phyloP scores from a whole-genome alignment of 2,797 vertebrate species.

The Podarcis siculus region DNA sequence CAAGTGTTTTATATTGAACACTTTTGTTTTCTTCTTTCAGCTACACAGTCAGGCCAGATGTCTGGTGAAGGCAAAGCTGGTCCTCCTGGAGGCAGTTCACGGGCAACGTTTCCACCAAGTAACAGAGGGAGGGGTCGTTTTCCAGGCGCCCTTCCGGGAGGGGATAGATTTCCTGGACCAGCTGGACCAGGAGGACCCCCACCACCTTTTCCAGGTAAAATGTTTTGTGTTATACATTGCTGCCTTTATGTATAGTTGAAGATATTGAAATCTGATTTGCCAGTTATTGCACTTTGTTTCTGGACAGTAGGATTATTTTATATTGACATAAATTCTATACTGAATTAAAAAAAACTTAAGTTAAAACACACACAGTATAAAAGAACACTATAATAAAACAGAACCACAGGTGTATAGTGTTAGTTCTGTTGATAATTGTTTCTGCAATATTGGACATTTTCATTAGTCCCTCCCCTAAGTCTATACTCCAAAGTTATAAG shows the following conservation, averaged over 20 bases:
- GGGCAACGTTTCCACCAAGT: conserved; percentile 91
- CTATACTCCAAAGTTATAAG: background rate
- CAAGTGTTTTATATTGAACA: background rate
- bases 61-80: conserved; percentile 99
- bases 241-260: conserved; percentile 61
- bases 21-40: conserved; percentile 72
- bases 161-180: conserved; percentile 94
- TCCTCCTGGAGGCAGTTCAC: conserved; percentile 89
- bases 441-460: background rate
- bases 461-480: background rate
- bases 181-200: conserved; percentile 96
- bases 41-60: conserved; percentile 97
- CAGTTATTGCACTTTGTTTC: conserved; percentile 68
- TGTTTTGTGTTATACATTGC: conserved; percentile 37
- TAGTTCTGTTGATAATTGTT: background rate
- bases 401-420: background rate
- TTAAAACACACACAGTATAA: background rate
- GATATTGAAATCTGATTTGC: conserved; percentile 63
- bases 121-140: conserved; percentile 93
- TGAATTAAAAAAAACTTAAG: background rate
- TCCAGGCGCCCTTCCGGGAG: conserved; percentile 91
- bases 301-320: conserved; percentile 61
- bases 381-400: background rate
- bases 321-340: conserved; percentile 48
- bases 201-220: conserved; percentile 92